These are phyloP conservation scores for Drosophila biarmipes DNA, from an alignment of 1,140 invertebrate species.

Conservation along the genomic window DNA sequence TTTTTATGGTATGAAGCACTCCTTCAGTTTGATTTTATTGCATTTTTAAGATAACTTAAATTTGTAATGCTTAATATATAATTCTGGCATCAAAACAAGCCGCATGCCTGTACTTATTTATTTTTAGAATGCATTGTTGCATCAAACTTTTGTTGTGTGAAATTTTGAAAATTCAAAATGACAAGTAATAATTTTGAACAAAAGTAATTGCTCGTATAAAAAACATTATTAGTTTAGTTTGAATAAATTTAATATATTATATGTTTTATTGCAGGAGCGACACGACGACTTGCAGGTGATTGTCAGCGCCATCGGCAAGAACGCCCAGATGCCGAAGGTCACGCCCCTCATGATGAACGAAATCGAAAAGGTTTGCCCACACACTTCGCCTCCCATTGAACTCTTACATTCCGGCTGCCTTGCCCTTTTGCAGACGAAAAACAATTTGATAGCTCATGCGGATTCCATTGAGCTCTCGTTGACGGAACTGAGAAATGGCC, in stretches of 20 bases:
- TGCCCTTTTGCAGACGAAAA: constrained; percentile 71
- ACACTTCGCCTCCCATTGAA: background rate
- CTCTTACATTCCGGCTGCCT: constrained; percentile 2
- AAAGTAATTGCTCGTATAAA: background rate
- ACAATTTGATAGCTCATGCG: constrained; percentile 80
- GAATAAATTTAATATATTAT: too few relatives aligned
- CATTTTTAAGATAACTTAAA: too few relatives aligned
- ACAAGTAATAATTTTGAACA: background rate
- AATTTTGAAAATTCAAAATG: background rate
- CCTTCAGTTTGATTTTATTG: too few relatives aligned
- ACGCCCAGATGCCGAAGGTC: constrained; percentile 77
- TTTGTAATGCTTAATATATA: background rate
- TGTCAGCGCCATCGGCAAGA: constrained; percentile 80
- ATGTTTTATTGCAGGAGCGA: constrained; percentile 67
- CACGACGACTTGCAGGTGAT: constrained; percentile 84
- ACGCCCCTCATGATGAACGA: constrained; percentile 80
- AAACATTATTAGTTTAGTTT: background rate
- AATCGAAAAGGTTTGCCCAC: constrained; percentile 78
- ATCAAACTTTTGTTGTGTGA: background rate
- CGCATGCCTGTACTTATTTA: background rate
- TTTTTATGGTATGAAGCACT: too few relatives aligned
- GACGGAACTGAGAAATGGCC: constrained; percentile 70
- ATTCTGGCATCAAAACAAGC: background rate
- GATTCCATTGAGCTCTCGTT: constrained; percentile 79
- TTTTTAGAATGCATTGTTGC: background rate